Base-by-base conservation (phyloP, 2,888 invertebrate species). In the Vanessa cardui region DNA sequence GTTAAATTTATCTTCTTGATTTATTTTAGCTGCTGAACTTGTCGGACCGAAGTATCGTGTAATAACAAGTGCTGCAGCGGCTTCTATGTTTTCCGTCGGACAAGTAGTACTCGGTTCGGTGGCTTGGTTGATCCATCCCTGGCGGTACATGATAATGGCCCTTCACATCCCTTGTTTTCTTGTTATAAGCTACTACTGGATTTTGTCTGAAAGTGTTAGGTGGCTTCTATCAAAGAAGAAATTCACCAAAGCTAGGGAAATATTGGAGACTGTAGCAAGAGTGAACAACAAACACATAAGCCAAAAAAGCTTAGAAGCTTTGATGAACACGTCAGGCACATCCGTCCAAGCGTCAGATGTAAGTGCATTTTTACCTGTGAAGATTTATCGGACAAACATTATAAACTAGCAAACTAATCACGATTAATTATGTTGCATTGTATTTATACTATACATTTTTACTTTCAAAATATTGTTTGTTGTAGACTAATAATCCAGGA, bases 1-100 rank as follows among this genome's bases (percentile, higher is more conserved):
- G 39, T 12, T 9, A 3, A 3, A 9, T 12, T 39, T 3, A 39
- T 39, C 4, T 39, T 12, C 4, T 18, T n/a, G 46, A 49, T 7
- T 20, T 26, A 4, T 76, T 73, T 16, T 64, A 76, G 77, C 74
- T n/a, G 93, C 97, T 68, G 97, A 97, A 83, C 86, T 96, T 74
- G 96, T 97, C 5, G 96, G 96, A 0, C 96, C 96, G 0, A 94
- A 94, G 63, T 94, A 94, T 67, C 93, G 97, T 52, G 96, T 96
- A 1, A 77, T 96, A 18, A 95, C 95, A 3, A 95, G 96, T 67
- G 95, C 95, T 1, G 87, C 95, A 16, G 93, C 95, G 9, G 94
- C 95, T 2, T 94, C 95, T 15, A 95, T 96, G 86, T 97, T 96
- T 76, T 95, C 96, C 0, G 76, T 95, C 8, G 97, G 97, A 0